These are phyloP conservation scores for Cyrtorhinus lividipennis DNA, from an alignment of 1,140 invertebrate species.

Conservation along the genomic window DNA sequence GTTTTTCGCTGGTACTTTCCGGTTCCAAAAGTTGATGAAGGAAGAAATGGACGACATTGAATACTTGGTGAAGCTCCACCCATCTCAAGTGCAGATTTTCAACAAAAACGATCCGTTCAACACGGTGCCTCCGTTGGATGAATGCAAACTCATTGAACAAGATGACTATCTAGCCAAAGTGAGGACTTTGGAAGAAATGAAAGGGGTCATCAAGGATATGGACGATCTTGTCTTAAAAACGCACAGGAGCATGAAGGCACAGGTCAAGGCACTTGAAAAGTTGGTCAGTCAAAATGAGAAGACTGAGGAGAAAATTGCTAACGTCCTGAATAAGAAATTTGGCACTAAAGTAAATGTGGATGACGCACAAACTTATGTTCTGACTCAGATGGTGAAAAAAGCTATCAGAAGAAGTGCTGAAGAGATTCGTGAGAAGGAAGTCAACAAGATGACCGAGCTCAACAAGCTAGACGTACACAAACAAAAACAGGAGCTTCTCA, in stretches of 20 bases:
- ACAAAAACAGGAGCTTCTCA: neutral
- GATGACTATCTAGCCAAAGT: neutral
- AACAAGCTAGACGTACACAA: neutral
- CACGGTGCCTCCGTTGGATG: neutral
- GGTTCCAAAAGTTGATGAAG: neutral
- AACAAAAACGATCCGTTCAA: neutral
- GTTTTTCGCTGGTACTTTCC: neutral
- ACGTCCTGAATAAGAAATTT: neutral
- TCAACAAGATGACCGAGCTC: neutral
- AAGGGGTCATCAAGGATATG: neutral
- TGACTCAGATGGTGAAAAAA: neutral
- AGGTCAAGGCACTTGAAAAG: neutral
- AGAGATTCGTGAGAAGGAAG: neutral
- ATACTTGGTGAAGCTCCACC: neutral
- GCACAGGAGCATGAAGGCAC: neutral
- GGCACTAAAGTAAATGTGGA: neutral
- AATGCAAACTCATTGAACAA: neutral
- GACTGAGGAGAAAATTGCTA: neutral
- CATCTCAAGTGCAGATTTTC: neutral
- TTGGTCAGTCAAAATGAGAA: neutral
- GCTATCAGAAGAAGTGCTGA: neutral
- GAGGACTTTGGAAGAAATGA: neutral
- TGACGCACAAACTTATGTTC: neutral
- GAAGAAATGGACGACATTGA: neutral
- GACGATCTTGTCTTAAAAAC: neutral